Conservation (phyloP, 1,140 invertebrate species). For the Hylyphantes graminicola region DNA sequence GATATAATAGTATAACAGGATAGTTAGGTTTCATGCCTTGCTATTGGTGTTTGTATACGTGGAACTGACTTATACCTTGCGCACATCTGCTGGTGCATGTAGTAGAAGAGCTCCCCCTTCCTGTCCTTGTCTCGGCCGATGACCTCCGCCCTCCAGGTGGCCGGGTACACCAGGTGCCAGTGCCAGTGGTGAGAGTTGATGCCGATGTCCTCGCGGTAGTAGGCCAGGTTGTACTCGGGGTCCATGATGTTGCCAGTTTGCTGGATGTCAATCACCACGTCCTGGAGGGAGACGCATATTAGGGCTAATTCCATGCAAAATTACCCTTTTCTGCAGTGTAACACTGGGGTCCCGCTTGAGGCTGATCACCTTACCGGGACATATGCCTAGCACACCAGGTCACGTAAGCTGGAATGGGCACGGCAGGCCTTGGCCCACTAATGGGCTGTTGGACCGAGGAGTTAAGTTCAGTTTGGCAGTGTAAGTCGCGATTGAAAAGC, state of each 20-base stretch:
- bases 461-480: too few relatives aligned
- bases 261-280: constrained; percentile 37
- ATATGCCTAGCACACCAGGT: too few relatives aligned
- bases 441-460: too few relatives aligned
- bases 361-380: too few relatives aligned
- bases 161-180: constrained; percentile 69
- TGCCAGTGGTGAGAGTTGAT: constrained; percentile 77
- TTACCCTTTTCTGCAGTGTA: too few relatives aligned
- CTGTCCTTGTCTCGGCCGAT: constrained; percentile 73
- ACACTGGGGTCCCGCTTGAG: too few relatives aligned
- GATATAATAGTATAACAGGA: not conserved
- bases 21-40: not conserved
- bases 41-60: not conserved
- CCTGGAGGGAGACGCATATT: not conserved
- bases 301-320: too few relatives aligned
- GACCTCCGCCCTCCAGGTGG: constrained; percentile 68
- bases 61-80: constrained; percentile 68
- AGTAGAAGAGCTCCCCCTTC: constrained; percentile 79
- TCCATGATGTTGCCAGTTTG: constrained; percentile 57
- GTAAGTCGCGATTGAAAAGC: too few relatives aligned
- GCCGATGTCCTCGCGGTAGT: constrained; percentile 78
- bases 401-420: too few relatives aligned
- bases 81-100: constrained; percentile 79
- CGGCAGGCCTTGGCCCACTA: too few relatives aligned
- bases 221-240: constrained; percentile 72